Evolutionary conservation across 2,888 invertebrate genomes (phyloP).

Genomic region (Notodonta ziczac): DNA sequence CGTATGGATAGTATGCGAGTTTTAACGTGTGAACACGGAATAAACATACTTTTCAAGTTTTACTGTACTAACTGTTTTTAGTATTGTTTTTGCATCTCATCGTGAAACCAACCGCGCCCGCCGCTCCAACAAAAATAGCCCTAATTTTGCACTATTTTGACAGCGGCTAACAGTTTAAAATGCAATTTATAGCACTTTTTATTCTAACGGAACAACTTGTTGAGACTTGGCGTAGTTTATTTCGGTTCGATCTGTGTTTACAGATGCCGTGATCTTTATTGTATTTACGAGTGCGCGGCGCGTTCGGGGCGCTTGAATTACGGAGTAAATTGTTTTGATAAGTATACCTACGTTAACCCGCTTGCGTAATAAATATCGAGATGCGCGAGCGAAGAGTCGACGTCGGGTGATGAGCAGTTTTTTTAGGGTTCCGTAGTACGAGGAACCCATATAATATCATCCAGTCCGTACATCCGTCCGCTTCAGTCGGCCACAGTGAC

Average conservation of each 20-base stretch:
- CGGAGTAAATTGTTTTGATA: conserved; percentile 14
- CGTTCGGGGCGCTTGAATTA: conserved; percentile 17
- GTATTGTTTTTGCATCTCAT: conserved; percentile 1
- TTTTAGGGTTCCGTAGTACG: too few species aligned
- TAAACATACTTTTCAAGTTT: too few species aligned
- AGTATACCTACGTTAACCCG: conserved; percentile 15
- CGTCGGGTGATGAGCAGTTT: too few species aligned
- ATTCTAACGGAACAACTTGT: conserved; percentile 16
- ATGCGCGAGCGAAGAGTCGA: too few species aligned
- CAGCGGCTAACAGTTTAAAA: conserved; percentile 22
- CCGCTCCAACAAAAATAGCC: not conserved
- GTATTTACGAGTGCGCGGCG: conserved; percentile 27
- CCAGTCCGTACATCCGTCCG: too few species aligned
- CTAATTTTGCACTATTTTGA: conserved; percentile 12
- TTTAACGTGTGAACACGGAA: too few species aligned
- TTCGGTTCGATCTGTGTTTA: conserved; percentile 26
- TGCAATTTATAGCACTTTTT: conserved; percentile 23
- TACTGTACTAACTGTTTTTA: not conserved
- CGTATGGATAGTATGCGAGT: too few species aligned
- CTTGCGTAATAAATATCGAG: conserved; percentile 8
- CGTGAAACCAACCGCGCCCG: not conserved
- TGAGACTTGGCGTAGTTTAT: conserved; percentile 25
- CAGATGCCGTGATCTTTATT: conserved; percentile 30
- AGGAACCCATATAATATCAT: too few species aligned
- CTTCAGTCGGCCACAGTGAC: too few species aligned